Percentiles rank a stretch among this genome's conserved stretches.
Conservation (phyloP, 2,797 vertebrate species). For the Anguilla pacifica region DNA sequence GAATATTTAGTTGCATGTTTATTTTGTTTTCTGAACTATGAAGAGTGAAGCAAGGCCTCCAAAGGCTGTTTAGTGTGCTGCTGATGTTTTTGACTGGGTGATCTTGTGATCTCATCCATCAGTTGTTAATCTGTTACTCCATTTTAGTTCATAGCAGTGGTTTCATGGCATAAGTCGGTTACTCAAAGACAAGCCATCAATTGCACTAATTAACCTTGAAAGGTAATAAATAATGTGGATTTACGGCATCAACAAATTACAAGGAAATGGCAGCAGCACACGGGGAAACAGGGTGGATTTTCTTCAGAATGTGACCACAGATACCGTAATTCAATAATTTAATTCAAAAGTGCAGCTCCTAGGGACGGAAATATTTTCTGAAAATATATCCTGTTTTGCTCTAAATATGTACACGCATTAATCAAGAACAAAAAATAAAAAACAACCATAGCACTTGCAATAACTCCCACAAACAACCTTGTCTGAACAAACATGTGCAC, state of each 20-base stretch:
- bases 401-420: background rate
- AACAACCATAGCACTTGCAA: background rate
- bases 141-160: constrained; percentile 31
- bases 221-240: constrained; percentile 53
- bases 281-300: constrained; percentile 25
- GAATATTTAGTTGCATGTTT: background rate
- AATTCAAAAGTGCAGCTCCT: background rate
- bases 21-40: background rate
- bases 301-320: background rate
- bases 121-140: constrained; percentile 46
- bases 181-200: constrained; percentile 26
- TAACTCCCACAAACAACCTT: background rate
- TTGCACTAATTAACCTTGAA: constrained; percentile 45
- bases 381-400: background rate
- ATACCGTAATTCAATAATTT: background rate
- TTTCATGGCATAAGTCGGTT: constrained; percentile 32
- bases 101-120: constrained; percentile 36
- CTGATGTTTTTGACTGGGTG: constrained; percentile 27
- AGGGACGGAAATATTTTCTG: background rate
- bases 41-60: background rate
- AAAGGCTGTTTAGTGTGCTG: background rate
- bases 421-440: background rate
- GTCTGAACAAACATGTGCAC: background rate
- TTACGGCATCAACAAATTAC: constrained; percentile 41
- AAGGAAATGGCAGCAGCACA: constrained; percentile 4